Base-by-base conservation (phyloP, 2,797 vertebrate species). In the Nyctibius grandis region DNA sequence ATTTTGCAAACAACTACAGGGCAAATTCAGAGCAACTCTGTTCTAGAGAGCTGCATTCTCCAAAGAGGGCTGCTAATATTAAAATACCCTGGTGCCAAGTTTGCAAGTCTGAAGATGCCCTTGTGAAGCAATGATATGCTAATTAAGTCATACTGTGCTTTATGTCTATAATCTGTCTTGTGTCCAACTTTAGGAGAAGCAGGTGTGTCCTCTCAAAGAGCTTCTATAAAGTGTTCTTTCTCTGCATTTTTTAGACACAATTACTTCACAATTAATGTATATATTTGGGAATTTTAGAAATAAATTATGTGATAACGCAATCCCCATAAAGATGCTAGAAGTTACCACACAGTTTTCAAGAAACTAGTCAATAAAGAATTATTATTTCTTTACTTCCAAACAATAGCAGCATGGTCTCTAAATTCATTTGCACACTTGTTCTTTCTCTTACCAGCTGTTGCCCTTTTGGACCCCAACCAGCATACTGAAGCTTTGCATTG, bases 391-490 rank as follows among this genome's bases (percentile, higher is more conserved):
- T 69, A 29, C 28, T 95, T 72, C 47, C 59, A 61, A 86, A 69
- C 40, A 76, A 44, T 9, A 85, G 15, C 68, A 85, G 12, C 31
- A 84, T 31, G 44, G 23, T 61, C n/a, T 90, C 50, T 81, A 69
- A 73, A 80, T 38, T 48, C 11, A 88, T 81, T 88, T 77, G 33
- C 14, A 89, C 34, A 47, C 12, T 89, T 72, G 9, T 57, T 54
- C 5, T 68, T 70, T 93, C 98, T 94, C 99, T 99, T 98, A 99
- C 99, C 99, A 99, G 98, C 97, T 99, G 99, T 96, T 99, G 99
- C 89, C 98, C 99, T 90, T 98, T 98, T 4, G 99, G 99, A 78
- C 99, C 99, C 99, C 99, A 99, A 95, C 99, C 99, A 33, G 99
- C 99, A 50, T 99, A 99, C 96, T 99, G 99, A 94, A 99, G 98